Evolutionary conservation across 2,888 invertebrate species (phyloP).

Genomic region (Tuberolachnus salignus): DNA sequence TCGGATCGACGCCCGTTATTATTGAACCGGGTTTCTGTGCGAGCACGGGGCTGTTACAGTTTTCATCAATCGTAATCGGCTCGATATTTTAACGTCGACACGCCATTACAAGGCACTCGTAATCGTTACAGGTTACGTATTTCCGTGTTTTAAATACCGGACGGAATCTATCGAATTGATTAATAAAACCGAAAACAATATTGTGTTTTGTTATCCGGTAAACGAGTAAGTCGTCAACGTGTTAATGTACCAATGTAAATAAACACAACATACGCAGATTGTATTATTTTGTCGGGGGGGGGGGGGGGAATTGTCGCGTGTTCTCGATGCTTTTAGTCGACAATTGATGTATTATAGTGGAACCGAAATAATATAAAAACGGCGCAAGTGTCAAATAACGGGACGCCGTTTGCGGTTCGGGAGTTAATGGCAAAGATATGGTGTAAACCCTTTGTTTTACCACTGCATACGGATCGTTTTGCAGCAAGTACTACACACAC

Average conservation of each 20-base stretch:
- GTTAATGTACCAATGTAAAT: neutral
- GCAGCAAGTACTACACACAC: neutral
- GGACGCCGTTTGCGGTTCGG: conserved; percentile 8
- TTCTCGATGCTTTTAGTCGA: conserved; percentile 28
- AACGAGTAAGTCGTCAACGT: neutral
- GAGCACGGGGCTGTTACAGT: no score
- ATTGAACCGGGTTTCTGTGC: no score
- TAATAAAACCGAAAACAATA: no score
- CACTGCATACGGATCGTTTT: neutral
- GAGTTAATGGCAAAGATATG: conserved; percentile 29
- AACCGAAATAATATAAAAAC: conserved; percentile 16
- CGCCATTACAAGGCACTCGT: no score
- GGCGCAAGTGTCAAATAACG: conserved; percentile 29
- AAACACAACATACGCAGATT: no score
- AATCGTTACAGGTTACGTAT: no score
- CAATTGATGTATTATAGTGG: conserved; percentile 29
- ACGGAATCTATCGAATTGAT: no score
- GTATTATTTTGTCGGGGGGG: neutral
- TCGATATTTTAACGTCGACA: no score
- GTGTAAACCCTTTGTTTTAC: conserved; percentile 33
- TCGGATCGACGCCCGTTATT: no score
- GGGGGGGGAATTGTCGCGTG: neutral
- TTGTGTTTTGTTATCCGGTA: neutral
- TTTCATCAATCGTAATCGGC: no score
- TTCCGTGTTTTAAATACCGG: no score